These are phyloP conservation scores for Trachythela sp. DNA, from an alignment of 64 coral and sea anemone species.

Conservation along the genomic window DNA sequence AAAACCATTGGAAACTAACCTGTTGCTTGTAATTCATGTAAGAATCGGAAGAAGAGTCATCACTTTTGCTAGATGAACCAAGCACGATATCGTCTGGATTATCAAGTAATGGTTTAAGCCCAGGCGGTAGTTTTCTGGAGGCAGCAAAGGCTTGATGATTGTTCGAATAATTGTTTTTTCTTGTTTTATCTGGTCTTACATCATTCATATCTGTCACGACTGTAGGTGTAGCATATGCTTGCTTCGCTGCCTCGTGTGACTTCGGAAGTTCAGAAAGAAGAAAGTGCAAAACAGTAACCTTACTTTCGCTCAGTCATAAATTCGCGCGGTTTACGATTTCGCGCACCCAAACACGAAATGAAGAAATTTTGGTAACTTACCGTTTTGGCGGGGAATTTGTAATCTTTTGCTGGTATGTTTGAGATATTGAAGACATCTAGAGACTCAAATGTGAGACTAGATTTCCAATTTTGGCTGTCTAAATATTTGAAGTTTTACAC, in stretches of 20 bases:
- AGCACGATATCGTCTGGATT: not conserved
- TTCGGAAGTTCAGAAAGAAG: too few species aligned
- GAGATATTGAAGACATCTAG: conserved; percentile 23
- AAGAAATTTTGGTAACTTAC: too few species aligned
- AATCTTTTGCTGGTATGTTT: not conserved
- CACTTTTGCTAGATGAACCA: not conserved
- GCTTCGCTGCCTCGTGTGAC: too few species aligned
- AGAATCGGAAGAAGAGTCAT: not conserved
- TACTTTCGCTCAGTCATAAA: too few species aligned
- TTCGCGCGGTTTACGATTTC: too few species aligned
- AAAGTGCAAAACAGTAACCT: too few species aligned
- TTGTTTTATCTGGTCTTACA: not conserved
- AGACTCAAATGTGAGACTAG: conserved; percentile 42
- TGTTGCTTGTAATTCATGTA: not conserved
- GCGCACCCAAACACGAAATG: too few species aligned
- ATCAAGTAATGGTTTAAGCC: not conserved
- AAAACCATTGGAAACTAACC: not conserved
- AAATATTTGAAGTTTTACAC: not conserved
- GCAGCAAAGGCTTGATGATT: not conserved
- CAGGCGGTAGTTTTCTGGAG: not conserved
- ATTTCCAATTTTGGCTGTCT: conserved; percentile 67
- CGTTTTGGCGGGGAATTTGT: not conserved
- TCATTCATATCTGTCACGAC: not conserved
- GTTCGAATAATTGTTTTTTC: not conserved
- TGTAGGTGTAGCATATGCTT: too few species aligned